A percentile compares a stretch with the other conserved stretches of the same genome.
These are phyloP conservation scores for Coelogynopora nodosa DNA, from an alignment of 2,888 invertebrate species.

Conservation along the genomic window DNA sequence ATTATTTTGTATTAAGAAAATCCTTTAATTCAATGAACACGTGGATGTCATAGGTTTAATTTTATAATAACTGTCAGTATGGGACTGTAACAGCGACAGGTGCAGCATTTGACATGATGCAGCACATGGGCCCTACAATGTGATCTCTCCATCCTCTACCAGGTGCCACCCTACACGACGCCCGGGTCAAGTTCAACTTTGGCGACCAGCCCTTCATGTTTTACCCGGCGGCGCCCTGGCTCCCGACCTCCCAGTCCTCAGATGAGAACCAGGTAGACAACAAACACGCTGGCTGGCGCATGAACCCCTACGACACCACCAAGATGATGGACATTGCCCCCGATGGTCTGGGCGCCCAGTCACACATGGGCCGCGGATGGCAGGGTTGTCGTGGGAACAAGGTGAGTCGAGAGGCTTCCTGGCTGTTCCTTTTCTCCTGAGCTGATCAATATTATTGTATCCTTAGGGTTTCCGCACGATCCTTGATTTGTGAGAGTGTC, in stretches of 20 bases:
- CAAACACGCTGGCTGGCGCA: constrained; percentile 42
- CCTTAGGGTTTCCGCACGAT: no score
- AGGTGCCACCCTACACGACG: constrained; percentile 37
- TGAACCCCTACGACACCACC: constrained; percentile 44
- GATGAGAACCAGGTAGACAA: constrained; percentile 34
- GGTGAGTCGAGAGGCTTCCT: constrained; percentile 29
- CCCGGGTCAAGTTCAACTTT: constrained; percentile 43
- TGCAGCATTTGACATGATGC: no score
- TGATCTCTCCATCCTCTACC: no score
- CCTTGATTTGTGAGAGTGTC: no score
- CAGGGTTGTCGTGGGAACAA: constrained; percentile 44
- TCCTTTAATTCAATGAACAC: no score
- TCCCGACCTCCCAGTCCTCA: constrained; percentile 38
- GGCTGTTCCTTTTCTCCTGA: no score
- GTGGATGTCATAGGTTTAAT: no score
- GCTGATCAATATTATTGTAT: no score
- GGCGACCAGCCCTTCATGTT: constrained; percentile 43
- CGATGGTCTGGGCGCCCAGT: constrained; percentile 40
- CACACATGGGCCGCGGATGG: constrained; percentile 40
- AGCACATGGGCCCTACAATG: no score
- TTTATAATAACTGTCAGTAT: no score
- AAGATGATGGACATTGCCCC: constrained; percentile 38
- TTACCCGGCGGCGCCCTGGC: constrained; percentile 43
- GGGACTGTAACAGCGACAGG: no score
- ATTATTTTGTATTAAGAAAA: no score